phyloP scores from a whole-genome alignment of 1,140 invertebrate species.

The Bombyx mori region DNA sequence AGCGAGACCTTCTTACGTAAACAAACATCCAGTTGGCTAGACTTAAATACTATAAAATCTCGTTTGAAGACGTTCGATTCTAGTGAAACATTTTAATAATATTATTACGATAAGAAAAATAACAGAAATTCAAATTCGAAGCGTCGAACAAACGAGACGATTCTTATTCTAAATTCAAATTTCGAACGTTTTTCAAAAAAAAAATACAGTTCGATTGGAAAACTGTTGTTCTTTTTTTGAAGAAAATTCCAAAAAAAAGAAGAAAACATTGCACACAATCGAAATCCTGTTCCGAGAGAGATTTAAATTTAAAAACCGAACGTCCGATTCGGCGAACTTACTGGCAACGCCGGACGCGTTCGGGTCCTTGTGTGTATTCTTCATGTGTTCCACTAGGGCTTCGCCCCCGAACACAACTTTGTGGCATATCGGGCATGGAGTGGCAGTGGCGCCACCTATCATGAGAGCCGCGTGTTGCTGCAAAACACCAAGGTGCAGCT shows the following conservation, averaged over 20 bases:
- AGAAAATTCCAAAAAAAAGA: no score
- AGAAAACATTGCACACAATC: not conserved
- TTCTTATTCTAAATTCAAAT: slow-evolving; percentile 29
- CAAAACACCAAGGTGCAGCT: slow-evolving; percentile 88
- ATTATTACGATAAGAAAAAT: no score
- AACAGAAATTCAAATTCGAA: slow-evolving; percentile 1
- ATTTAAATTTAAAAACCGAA: slow-evolving; percentile 27
- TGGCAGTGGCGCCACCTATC: slow-evolving; percentile 89
- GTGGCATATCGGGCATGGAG: slow-evolving; percentile 92
- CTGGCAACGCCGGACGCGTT: slow-evolving; percentile 89
- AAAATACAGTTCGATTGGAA: no score
- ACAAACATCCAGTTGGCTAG: slow-evolving; percentile 51
- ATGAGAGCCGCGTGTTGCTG: slow-evolving; percentile 94
- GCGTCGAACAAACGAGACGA: slow-evolving; percentile 29
- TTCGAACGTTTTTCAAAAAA: slow-evolving; percentile 4
- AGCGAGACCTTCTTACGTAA: not conserved
- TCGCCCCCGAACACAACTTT: slow-evolving; percentile 93
- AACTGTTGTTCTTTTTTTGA: no score
- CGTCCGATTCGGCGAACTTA: slow-evolving; percentile 75
- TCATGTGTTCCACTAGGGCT: slow-evolving; percentile 95
- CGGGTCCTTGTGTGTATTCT: slow-evolving; percentile 93
- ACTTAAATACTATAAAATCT: slow-evolving; percentile 52
- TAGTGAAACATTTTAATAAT: slow-evolving; percentile 5
- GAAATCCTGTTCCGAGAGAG: slow-evolving; percentile 1
- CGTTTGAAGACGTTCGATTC: slow-evolving; percentile 27